These are phyloP conservation scores for Columba janthina DNA, from an alignment of 2,113 vertebrate genomes.

Conservation along the genomic window DNA sequence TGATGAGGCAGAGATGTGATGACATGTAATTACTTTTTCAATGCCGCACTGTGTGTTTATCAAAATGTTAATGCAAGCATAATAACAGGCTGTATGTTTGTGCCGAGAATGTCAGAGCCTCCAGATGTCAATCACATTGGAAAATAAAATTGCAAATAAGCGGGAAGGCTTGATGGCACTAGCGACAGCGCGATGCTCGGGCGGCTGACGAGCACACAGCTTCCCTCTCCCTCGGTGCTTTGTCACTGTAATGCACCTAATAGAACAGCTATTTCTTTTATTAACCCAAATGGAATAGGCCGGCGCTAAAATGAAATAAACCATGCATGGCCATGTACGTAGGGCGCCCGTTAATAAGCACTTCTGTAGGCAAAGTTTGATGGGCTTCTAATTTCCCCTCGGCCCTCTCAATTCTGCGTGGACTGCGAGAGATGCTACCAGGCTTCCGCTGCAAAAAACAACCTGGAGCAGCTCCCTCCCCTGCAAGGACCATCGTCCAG, in stretches of 20 bases:
- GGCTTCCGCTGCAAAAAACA: background rate
- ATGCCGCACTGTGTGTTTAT: conserved; percentile 93
- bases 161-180: conserved; percentile 79
- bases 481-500: fast-evolving
- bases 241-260: conserved; percentile 67
- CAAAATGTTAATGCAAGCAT: conserved; percentile 99
- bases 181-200: conserved; percentile 56
- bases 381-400: background rate
- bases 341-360: background rate
- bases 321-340: background rate
- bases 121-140: conserved; percentile 90
- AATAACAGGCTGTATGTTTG: conserved; percentile 93
- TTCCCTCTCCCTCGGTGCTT: conserved; percentile 42
- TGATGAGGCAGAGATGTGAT: conserved; percentile 86
- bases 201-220: conserved; percentile 75
- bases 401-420: fast-evolving
- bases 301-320: background rate
- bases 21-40: conserved; percentile 97
- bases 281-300: conserved; percentile 41
- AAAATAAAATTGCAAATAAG: conserved; percentile 93
- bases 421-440: fast-evolving
- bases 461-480: fast-evolving
- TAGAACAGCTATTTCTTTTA: conserved; percentile 55
- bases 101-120: conserved; percentile 89
- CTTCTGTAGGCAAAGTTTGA: background rate